A percentile compares a stretch with the other conserved stretches of the same genome.
phyloP scores from a whole-genome alignment of 2,888 invertebrate species.

The Luperina nickerlii region DNA sequence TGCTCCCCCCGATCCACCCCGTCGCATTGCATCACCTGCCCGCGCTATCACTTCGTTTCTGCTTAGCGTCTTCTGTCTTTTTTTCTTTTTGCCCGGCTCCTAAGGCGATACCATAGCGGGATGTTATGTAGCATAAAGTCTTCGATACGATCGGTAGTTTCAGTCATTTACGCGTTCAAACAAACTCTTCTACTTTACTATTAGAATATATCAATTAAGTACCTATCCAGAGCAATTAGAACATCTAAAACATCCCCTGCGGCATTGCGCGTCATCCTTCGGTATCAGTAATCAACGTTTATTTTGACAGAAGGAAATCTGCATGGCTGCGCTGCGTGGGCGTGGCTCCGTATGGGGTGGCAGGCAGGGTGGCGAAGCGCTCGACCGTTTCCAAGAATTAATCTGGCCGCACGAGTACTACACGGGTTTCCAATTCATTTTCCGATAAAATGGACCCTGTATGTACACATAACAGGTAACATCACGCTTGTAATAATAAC shows the following conservation, averaged over 20 bases:
- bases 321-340: not conserved
- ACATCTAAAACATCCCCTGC: not conserved
- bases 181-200: no score
- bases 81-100: no score
- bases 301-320: conserved; percentile 21
- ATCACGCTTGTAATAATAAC: not conserved
- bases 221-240: not conserved
- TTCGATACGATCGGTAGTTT: no score
- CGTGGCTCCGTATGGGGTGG: conserved; percentile 16
- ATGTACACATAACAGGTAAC: not conserved
- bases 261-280: not conserved
- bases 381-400: conserved; percentile 40
- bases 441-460: not conserved
- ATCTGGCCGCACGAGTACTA: not conserved
- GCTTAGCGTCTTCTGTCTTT: no score
- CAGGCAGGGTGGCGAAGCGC: conserved; percentile 25
- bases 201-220: not conserved
- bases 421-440: not conserved
- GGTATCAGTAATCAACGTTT: not conserved
- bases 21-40: no score
- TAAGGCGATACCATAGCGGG: no score
- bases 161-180: no score
- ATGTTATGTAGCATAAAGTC: no score
- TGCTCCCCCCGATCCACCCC: no score
- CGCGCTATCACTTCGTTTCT: no score